Evolutionary conservation across 2,797 vertebrate species (phyloP), one percentile per base, ranked within the genome.

Genomic region (Triplophysa bombifrons): DNA sequence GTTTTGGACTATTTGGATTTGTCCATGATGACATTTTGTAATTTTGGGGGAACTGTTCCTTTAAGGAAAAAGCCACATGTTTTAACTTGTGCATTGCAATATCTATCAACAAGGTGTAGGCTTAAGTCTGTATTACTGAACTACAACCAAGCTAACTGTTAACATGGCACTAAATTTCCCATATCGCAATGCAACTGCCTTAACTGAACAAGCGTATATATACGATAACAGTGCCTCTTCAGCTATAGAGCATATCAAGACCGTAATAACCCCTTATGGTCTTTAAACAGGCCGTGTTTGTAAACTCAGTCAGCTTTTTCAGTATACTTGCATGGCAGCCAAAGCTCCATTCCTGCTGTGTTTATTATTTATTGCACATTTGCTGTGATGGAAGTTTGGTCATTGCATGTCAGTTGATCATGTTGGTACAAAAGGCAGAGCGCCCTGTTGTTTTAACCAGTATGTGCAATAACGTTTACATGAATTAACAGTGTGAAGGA

Each of bases 351-450:
- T 68, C 70, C 66, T 82, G 72, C 81, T 71, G 16, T 78, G 16
- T 74, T 64, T 34, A 25, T 71, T 22, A 48, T 46, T 65, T 74
- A 20, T 50, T 17, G 38, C 68, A 74, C 69, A 70, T 11, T 46
- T 41, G 76, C 70, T 78, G 48, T 71, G 64, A 53, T 65, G 34
- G 65, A 58, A 66, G 60, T 50, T 86, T 80, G 65, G 83, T 83
- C 82, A 83, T 81, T 85, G 88, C 88, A 83, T 83, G 85, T 89
- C 90, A 91, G 91, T 92, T 91, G 91, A 91, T 93, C 91, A 89
- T 17, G 89, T 93, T 91, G 83, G 89, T 92, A 93, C 90, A 89
- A 92, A 90, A 89, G 88, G 88, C 87, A 90, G 89, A 89, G 90
- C 83, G 81, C 75, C 58, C 89, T 85, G 88, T 63, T 72, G 48